Evolutionary conservation across 2,113 vertebrate species (phyloP), one percentile per base, ranked within the genome.

Genomic region (Peromyscus californicus): DNA sequence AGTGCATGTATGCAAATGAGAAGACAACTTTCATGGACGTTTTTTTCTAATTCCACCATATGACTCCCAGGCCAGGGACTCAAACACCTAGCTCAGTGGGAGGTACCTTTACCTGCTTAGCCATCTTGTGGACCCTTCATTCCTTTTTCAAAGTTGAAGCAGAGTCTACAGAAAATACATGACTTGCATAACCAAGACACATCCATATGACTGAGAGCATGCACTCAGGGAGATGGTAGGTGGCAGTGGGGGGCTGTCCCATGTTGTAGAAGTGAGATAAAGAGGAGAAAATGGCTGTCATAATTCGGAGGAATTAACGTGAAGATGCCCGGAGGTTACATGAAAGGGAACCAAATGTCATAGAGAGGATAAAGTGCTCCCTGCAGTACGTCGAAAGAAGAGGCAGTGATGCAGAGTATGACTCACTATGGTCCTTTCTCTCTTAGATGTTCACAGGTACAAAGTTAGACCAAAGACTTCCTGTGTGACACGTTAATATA

Each of bases 401-500:
- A 95, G 72, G 65, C 3, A 29, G 12, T 65, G 89, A 39, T 7
- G 39, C 36, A 93, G 89, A 84, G 87, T 93, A 78, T 91, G 79
- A 29, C 72, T 96, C 84, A 67, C 0, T 75, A n/a, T 63, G 26
- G 54, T 51, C 54, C 42, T 91, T 96, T 83, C 89, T 80, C 42
- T 74, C 91, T 74, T 89, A 91, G 72, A 54, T 89, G 54, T 88
- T 92, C 78, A 39, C 75, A 67, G 57, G 59, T 85, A 79, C 75
- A 90, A 87, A 84, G 26, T 84, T 85, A 93, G 76, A 59, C 89
- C n/a, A 39, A 90, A 45, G 63, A 65, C 48, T 93, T 87, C 72
- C 79, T 69, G n/a, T 70, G 89, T 90, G 70, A 93, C 33, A 51
- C 74, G n/a, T 74, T 92, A 79, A 92, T 51, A 80, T 33, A 92